phyloP scores from a whole-genome alignment of 2,113 vertebrate genomes.

The Emydocephalus ijimae region DNA sequence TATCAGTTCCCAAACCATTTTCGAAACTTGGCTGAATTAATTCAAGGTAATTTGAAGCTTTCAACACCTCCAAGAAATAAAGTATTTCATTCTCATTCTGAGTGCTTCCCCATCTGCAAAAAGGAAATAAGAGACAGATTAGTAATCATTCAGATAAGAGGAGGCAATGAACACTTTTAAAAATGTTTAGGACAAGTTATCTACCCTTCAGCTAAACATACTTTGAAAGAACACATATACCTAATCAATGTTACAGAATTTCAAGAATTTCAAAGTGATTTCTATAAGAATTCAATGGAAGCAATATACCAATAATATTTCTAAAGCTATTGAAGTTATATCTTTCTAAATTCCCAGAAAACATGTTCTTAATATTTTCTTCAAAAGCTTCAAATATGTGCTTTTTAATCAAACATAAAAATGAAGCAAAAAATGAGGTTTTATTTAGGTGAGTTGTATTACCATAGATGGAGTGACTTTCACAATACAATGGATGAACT shows the following conservation, averaged over 20 bases:
- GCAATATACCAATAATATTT: background rate
- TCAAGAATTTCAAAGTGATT: background rate
- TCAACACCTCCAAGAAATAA: background rate
- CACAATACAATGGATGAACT: conserved; percentile 64
- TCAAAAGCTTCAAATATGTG: background rate
- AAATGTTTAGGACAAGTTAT: background rate
- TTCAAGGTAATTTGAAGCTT: background rate
- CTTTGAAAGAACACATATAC: background rate
- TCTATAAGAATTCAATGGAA: background rate
- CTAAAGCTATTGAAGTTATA: background rate
- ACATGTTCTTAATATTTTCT: background rate
- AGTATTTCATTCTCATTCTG: background rate
- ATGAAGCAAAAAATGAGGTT: background rate
- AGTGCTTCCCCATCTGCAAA: background rate
- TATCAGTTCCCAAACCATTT: background rate
- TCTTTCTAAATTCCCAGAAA: background rate
- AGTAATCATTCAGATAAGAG: background rate
- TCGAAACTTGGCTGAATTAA: background rate
- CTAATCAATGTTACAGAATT: background rate
- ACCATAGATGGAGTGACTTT: background rate
- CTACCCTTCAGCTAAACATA: background rate
- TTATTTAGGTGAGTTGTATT: background rate
- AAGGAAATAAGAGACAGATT: background rate
- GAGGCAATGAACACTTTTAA: background rate
- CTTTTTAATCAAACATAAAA: background rate